Conservation (phyloP, 2,888 invertebrate genomes). For the Arge pagana region DNA sequence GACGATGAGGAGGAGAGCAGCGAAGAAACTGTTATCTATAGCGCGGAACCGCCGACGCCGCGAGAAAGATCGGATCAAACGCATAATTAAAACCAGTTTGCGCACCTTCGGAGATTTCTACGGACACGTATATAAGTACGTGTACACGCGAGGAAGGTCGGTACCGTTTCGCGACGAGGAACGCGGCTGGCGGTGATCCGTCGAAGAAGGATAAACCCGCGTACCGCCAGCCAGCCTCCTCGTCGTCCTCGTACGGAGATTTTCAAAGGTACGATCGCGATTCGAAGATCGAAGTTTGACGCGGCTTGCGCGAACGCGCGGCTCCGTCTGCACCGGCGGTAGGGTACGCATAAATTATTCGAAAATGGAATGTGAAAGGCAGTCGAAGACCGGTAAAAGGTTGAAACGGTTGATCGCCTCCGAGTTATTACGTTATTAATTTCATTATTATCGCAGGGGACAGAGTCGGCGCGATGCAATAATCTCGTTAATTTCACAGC, state of each 20-base stretch:
- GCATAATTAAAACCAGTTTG: conserved; percentile 38
- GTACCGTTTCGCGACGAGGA: too few species aligned
- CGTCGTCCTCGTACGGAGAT: too few species aligned
- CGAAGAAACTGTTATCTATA: too few species aligned
- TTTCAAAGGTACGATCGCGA: too few species aligned
- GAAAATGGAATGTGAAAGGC: conserved; percentile 39
- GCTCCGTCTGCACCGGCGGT: not conserved
- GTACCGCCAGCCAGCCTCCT: too few species aligned
- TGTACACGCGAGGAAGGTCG: not conserved
- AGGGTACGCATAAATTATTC: conserved; percentile 26
- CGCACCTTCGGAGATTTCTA: conserved; percentile 2
- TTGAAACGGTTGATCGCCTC: conserved; percentile 46
- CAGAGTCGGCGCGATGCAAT: too few species aligned
- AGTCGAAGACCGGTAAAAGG: conserved; percentile 39
- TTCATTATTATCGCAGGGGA: conserved; percentile 56
- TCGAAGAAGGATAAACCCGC: too few species aligned
- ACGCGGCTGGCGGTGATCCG: too few species aligned
- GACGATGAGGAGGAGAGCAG: too few species aligned
- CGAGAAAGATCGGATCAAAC: conserved; percentile 34
- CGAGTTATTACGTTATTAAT: conserved; percentile 57
- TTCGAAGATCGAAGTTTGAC: too few species aligned
- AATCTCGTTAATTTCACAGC: too few species aligned
- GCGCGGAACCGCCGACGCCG: conserved; percentile 30
- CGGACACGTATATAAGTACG: not conserved
- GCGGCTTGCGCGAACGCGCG: not conserved